A percentile compares a stretch with the other conserved stretches of the same genome.
Evolutionary conservation across 1,140 invertebrate genomes (phyloP).

Genomic region (Eufriesea mexicana): DNA sequence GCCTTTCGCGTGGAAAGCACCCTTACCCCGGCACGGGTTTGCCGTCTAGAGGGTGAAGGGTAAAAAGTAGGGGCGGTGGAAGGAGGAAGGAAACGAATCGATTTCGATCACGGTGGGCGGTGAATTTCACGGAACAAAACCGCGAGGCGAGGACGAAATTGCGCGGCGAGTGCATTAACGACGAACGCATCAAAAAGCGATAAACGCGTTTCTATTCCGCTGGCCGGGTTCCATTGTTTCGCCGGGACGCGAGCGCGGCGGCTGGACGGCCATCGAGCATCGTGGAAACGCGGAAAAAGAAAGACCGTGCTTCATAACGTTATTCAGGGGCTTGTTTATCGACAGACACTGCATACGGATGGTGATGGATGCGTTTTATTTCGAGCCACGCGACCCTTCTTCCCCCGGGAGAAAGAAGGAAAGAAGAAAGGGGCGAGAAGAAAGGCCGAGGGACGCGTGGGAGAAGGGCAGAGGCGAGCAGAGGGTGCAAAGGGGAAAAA

Average conservation of each 20-base stretch:
- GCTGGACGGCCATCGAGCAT: not conserved
- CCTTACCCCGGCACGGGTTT: too few species aligned
- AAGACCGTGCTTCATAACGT: constrained; percentile 40
- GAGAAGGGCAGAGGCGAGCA: constrained; percentile 11
- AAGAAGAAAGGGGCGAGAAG: not conserved
- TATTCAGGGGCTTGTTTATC: constrained; percentile 67
- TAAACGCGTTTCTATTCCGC: constrained; percentile 27
- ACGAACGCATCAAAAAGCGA: constrained; percentile 29
- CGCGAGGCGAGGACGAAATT: not conserved
- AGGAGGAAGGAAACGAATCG: not conserved
- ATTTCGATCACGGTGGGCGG: not conserved
- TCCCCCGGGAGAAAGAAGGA: constrained; percentile 9
- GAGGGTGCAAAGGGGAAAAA: constrained; percentile 46
- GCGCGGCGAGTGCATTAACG: constrained; percentile 3
- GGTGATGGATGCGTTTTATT: constrained; percentile 69
- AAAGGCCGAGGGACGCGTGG: constrained; percentile 21
- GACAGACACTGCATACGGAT: constrained; percentile 55
- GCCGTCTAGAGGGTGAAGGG: not conserved
- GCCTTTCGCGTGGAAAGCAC: too few species aligned
- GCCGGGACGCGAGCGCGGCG: too few species aligned
- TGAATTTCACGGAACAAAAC: not conserved
- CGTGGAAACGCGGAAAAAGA: constrained; percentile 24
- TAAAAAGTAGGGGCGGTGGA: not conserved
- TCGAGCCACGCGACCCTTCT: constrained; percentile 44
- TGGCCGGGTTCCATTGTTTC: not conserved